Conservation (phyloP, 2,113 vertebrate genomes). For the Monarcha castaneiventris region DNA sequence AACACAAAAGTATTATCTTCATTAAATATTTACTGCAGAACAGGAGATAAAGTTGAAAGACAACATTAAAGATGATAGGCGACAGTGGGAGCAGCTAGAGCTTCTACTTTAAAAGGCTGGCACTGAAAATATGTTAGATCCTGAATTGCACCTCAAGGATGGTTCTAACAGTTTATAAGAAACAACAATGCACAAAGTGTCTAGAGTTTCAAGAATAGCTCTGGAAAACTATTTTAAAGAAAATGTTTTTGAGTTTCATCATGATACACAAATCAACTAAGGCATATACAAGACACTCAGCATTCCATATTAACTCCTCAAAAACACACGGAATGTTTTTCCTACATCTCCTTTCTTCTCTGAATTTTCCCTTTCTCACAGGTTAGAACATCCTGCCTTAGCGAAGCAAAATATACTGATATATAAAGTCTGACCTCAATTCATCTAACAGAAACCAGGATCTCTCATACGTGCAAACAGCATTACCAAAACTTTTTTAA, state of each 20-base stretch:
- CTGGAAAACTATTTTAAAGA: background rate
- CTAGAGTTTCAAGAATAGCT: background rate
- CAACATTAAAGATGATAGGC: background rate
- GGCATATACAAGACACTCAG: background rate
- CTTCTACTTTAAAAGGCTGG: background rate
- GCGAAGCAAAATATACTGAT: background rate
- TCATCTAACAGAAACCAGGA: background rate
- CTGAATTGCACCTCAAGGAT: background rate
- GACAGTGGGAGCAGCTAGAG: background rate
- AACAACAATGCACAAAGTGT: background rate
- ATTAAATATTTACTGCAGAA: background rate
- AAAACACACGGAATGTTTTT: background rate
- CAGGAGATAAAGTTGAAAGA: background rate
- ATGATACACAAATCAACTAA: background rate
- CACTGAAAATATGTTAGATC: background rate
- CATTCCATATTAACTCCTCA: background rate
- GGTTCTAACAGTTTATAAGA: background rate
- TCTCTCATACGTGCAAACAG: background rate
- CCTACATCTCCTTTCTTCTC: background rate
- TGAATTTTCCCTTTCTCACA: background rate
- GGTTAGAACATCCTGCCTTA: background rate
- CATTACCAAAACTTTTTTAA: background rate
- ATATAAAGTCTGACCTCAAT: background rate
- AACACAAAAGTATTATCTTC: background rate
- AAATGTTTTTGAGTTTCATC: background rate